Percentiles rank a stretch among this genome's conserved stretches.
phyloP scores from a whole-genome alignment of 1,140 invertebrate genomes.

The Nautilus pompilius region DNA sequence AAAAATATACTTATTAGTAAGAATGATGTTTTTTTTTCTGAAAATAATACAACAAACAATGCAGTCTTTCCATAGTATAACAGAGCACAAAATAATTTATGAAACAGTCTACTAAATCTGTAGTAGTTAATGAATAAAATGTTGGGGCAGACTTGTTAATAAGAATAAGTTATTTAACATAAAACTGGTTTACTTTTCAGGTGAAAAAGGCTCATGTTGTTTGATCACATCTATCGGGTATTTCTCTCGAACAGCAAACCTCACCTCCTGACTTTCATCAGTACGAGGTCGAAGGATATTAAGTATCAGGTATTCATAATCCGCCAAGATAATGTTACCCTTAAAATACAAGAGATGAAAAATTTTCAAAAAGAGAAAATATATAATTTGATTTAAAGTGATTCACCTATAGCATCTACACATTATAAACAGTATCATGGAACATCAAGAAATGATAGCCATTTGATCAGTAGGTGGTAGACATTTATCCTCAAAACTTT shows the following conservation, averaged over 20 bases:
- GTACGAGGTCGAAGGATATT: conserved; percentile 91
- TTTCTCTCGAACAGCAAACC: conserved; percentile 86
- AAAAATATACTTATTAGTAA: too few relatives aligned
- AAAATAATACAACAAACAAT: too few relatives aligned
- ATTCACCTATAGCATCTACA: too few relatives aligned
- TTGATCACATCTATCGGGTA: conserved; percentile 79
- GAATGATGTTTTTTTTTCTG: too few relatives aligned
- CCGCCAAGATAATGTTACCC: conserved; percentile 94
- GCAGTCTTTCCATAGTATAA: too few relatives aligned
- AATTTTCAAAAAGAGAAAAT: too few relatives aligned
- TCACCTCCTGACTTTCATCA: conserved; percentile 83
- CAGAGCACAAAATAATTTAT: background rate
- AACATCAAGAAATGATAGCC: too few relatives aligned
- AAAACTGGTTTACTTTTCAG: conserved; percentile 30
- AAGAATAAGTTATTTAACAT: background rate
- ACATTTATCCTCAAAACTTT: too few relatives aligned
- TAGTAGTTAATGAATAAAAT: background rate
- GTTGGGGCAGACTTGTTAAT: background rate
- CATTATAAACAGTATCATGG: too few relatives aligned
- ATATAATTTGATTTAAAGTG: too few relatives aligned
- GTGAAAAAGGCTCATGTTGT: conserved; percentile 53
- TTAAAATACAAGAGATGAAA: conserved; percentile 24
- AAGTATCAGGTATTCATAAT: conserved; percentile 85
- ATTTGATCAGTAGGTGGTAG: too few relatives aligned
- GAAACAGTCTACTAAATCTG: background rate